These are phyloP conservation scores for Brachionus calyciflorus DNA, from an alignment of 1,140 invertebrate genomes.

Conservation along the genomic window DNA sequence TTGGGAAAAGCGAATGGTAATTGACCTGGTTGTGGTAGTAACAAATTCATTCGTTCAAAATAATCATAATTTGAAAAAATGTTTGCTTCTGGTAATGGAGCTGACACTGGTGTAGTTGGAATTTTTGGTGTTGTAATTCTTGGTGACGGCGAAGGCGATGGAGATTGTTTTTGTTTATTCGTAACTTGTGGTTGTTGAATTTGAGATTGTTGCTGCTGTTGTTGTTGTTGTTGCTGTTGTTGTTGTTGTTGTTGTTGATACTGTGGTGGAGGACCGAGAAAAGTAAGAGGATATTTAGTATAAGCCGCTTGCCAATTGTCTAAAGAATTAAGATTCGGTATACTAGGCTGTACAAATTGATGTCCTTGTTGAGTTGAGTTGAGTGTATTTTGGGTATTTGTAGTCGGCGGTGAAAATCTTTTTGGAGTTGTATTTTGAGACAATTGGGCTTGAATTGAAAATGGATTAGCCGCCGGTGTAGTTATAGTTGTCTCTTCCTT, in stretches of 20 bases:
- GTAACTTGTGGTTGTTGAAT: too few species aligned
- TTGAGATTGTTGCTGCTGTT: constrained; percentile 5
- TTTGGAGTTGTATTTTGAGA: neutral
- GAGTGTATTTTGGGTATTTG: too few species aligned
- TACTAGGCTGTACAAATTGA: neutral
- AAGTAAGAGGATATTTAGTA: constrained; percentile 28
- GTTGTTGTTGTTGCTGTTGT: neutral
- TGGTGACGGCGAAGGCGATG: constrained; percentile 26
- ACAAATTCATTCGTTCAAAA: constrained; percentile 19
- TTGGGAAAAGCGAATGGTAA: neutral
- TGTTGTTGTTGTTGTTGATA: constrained; percentile 9
- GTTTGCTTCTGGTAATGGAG: neutral
- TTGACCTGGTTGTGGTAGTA: neutral
- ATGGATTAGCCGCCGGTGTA: neutral
- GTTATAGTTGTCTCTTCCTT: neutral
- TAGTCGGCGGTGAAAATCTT: too few species aligned
- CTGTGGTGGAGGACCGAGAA: constrained; percentile 8
- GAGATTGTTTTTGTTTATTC: constrained; percentile 15
- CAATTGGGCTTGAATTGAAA: constrained; percentile 22
- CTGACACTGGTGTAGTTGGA: neutral
- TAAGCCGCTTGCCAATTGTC: constrained; percentile 44
- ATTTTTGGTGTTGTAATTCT: neutral
- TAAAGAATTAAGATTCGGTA: constrained; percentile 21
- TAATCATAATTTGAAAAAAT: constrained; percentile 4
- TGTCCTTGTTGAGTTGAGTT: neutral